Conservation (phyloP, 2,797 vertebrate species). For the Stomatorhinus walkeri region DNA sequence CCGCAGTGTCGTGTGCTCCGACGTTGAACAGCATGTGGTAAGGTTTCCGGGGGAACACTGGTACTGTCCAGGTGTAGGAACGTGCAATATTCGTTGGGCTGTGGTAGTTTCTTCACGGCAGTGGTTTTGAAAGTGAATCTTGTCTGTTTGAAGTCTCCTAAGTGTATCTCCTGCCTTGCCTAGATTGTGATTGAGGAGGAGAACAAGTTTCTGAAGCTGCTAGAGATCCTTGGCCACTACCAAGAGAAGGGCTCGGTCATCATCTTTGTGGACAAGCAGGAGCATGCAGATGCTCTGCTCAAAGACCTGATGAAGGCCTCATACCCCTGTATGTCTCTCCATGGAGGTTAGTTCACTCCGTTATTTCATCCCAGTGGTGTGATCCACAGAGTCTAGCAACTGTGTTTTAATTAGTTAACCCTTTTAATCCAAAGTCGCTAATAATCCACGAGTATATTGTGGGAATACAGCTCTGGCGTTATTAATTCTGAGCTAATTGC, state of each 20-base stretch:
- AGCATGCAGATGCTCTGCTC: constrained; percentile 84
- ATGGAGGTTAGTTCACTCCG: constrained; percentile 74
- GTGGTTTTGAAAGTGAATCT: background rate
- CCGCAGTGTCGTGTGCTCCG: constrained; percentile 93
- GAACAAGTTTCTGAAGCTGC: constrained; percentile 90
- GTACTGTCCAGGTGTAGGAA: background rate
- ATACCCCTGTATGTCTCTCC: constrained; percentile 95
- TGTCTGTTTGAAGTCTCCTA: background rate
- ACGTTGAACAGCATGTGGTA: constrained; percentile 94
- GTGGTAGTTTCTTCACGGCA: background rate
- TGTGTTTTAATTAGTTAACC: background rate
- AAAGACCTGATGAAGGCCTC: constrained; percentile 98
- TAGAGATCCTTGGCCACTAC: constrained; percentile 93
- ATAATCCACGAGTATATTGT: background rate
- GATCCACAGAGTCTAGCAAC: background rate
- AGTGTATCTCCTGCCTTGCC: background rate
- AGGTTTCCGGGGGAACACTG: background rate
- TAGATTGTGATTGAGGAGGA: constrained; percentile 96
- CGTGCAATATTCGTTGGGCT: background rate
- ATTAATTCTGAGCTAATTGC: background rate
- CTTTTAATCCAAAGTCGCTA: background rate
- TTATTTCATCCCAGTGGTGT: background rate
- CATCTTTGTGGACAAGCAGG: constrained; percentile 98
- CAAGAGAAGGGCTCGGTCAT: constrained; percentile 96
- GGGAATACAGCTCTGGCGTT: background rate